These are phyloP conservation scores for Burhinus bistriatus DNA, from an alignment of 2,113 vertebrate species.

Conservation along the genomic window DNA sequence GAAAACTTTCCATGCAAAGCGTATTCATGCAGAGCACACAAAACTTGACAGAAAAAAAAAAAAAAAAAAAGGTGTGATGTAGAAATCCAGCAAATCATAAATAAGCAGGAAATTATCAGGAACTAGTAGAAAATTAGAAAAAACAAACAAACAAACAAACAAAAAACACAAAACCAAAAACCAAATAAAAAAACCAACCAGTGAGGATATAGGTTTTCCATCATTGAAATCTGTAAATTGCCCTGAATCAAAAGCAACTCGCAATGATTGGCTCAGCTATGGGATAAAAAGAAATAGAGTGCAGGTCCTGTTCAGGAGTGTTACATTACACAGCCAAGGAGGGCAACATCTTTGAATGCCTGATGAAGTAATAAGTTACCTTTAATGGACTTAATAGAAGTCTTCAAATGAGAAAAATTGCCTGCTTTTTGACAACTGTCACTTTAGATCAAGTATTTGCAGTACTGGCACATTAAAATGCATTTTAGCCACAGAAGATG, in stretches of 20 bases:
- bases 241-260: neutral
- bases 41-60: neutral
- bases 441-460: neutral
- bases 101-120: neutral
- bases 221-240: neutral
- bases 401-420: neutral
- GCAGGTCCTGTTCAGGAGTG: neutral
- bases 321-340: neutral
- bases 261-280: neutral
- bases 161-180: neutral
- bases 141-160: too few species aligned
- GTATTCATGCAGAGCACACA: neutral
- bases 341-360: neutral
- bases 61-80: rapidly evolving
- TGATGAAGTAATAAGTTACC: neutral
- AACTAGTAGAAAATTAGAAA: neutral
- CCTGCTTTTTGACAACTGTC: neutral
- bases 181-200: too few species aligned
- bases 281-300: neutral
- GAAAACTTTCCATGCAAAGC: neutral
- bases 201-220: neutral
- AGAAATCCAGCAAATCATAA: neutral
- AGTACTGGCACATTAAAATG: rapidly evolving
- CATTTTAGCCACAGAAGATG: neutral
- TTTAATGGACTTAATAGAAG: neutral